Percentiles rank a stretch among this genome's conserved stretches.
These are phyloP conservation scores for Therioaphis trifolii DNA, from an alignment of 2,888 invertebrate genomes.

Conservation along the genomic window DNA sequence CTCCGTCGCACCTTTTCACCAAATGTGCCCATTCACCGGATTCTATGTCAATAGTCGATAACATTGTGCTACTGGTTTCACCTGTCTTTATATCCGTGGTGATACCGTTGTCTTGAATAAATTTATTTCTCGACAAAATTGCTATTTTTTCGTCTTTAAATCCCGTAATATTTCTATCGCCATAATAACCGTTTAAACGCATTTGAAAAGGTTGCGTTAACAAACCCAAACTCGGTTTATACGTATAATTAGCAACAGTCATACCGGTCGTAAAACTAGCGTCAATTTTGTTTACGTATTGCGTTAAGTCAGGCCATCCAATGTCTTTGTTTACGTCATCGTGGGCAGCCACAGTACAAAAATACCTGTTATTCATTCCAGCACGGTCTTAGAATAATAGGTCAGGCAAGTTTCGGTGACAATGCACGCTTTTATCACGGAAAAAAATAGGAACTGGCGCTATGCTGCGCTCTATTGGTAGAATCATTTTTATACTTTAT, in stretches of 20 bases:
- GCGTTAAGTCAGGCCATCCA: background rate
- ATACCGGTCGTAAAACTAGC: background rate
- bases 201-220: background rate
- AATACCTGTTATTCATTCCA: background rate
- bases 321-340: background rate
- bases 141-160: too few species aligned
- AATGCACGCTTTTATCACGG: slow-evolving; percentile 11
- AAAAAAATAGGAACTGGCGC: background rate
- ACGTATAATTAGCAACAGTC: background rate
- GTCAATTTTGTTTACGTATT: background rate
- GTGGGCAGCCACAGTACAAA: background rate
- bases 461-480: background rate
- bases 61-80: background rate
- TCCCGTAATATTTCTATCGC: background rate
- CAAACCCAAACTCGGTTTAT: background rate
- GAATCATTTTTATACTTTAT: background rate
- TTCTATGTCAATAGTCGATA: background rate
- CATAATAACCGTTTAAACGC: background rate
- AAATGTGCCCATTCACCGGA: background rate
- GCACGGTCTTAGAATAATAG: slow-evolving; percentile 5
- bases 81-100: background rate
- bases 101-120: background rate
- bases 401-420: background rate
- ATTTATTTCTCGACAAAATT: too few species aligned
- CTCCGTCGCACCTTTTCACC: background rate